Conservation (phyloP, 2,113 vertebrate genomes). For the Charina bottae region DNA sequence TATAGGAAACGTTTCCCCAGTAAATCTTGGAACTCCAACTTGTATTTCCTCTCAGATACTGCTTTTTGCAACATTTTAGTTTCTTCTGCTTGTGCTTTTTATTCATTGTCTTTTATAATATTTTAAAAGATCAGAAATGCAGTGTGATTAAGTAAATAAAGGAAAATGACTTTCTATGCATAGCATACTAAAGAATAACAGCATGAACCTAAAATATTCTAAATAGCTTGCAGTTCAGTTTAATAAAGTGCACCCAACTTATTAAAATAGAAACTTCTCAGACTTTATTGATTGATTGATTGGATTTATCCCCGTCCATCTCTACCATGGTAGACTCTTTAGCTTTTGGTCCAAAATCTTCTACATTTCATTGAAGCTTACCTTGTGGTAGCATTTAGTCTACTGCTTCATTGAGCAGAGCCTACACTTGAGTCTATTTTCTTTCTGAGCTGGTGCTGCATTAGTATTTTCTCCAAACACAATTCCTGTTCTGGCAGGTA, state of each 20-base stretch:
- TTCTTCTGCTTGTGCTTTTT: background rate
- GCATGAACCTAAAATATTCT: background rate
- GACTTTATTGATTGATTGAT: too few relatives aligned
- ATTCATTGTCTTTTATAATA: background rate
- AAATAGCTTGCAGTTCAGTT: background rate
- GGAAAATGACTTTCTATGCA: background rate
- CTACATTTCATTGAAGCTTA: background rate
- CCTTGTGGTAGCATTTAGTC: background rate
- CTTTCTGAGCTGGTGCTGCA: background rate
- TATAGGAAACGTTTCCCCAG: background rate
- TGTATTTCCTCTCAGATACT: background rate
- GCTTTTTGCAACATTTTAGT: background rate
- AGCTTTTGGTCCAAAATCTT: background rate
- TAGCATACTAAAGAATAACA: background rate
- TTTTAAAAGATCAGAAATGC: background rate
- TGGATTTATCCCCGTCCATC: too few relatives aligned
- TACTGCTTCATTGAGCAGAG: background rate
- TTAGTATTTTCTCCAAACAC: background rate
- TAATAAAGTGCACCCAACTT: background rate
- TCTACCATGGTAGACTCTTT: too few relatives aligned
- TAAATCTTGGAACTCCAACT: background rate
- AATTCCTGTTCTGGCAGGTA: background rate
- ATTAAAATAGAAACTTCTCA: background rate
- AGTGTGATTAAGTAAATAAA: background rate
- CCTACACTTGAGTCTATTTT: background rate